A percentile compares a stretch with the other conserved stretches of the same genome.
These are phyloP conservation scores for Notamacropus eugenii DNA, from an alignment of 2,797 vertebrate genomes.

Conservation along the genomic window DNA sequence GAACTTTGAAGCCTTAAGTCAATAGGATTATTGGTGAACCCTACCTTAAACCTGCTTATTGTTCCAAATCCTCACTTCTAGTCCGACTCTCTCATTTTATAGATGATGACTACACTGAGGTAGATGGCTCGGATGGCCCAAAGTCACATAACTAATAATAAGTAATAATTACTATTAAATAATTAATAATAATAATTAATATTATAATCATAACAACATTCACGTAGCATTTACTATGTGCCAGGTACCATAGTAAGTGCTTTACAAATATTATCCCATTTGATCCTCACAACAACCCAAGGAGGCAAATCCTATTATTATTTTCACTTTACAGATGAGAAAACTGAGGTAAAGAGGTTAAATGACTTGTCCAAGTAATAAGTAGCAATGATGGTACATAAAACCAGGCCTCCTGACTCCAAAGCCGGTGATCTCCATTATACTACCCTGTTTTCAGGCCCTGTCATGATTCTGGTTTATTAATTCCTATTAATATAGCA, in stretches of 20 bases:
- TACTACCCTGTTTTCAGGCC: background rate
- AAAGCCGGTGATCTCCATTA: background rate
- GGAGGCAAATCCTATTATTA: background rate
- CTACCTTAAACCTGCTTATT: background rate
- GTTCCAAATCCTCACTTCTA: background rate
- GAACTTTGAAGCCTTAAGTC: background rate
- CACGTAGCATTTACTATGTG: background rate
- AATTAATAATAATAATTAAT: background rate
- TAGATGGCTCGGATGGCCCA: background rate
- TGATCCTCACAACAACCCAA: background rate
- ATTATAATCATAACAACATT: background rate
- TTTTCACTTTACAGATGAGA: background rate
- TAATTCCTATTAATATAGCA: background rate
- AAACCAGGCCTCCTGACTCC: background rate
- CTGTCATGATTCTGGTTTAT: background rate
- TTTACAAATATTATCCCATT: background rate
- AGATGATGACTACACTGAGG: background rate
- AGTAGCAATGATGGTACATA: background rate
- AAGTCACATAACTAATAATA: background rate
- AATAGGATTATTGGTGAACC: background rate
- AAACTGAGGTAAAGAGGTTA: background rate
- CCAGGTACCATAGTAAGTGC: background rate
- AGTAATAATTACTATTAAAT: background rate
- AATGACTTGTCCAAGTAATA: background rate
- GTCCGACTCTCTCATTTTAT: background rate